Base-by-base conservation (phyloP, 2,797 vertebrate species). In the Manis javanica region DNA sequence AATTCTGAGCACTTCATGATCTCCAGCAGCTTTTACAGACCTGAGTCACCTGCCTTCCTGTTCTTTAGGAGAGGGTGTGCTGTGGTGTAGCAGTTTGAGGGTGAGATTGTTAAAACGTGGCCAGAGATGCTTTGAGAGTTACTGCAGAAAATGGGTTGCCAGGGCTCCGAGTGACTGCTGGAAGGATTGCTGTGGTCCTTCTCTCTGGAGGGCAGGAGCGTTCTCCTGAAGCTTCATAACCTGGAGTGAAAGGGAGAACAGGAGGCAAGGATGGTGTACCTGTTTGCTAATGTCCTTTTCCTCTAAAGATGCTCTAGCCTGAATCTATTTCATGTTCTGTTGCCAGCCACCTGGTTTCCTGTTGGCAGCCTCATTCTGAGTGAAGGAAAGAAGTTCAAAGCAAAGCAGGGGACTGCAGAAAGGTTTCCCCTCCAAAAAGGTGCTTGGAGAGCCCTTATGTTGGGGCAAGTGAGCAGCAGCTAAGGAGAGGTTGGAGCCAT, bases 311-410 rank as follows among this genome's bases (percentile, higher is more conserved):
- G 51, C 34, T 79, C 55, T 57, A 53, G 26, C 19, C 75, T 55
- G 51, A 51, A 49, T 57, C 31, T 34, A 57, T 14, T 69, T 81
- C 39, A 39, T 57, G 64, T 53, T 74, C 74, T 85, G 10, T 69
- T 42, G 5, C 46, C 55, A 46, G 55, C 2, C 55, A 14, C 21
- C 10, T 13, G 21, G 7, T 21, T 69, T 42, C 31, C 18, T 66
- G 3, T 49, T 53, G 92, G 55, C 53, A 90, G 15, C 21, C 69
- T 46, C 72, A 26, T 26, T 74, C 31, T 69, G 16, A 91, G 31
- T 21, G 42, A 75, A 95, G 26, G 37, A 74, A 91, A 66, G 34
- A 87, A 93, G 31, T 68, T 79, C 57, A 84, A 87, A 79, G 55
- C 7, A 68, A 86, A 18, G 29, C 24, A 87, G 75, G 21, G 7